A percentile compares a stretch with the other conserved stretches of the same genome.
Evolutionary conservation across 2,797 vertebrate genomes (phyloP).

Genomic region (Menidia menidia): DNA sequence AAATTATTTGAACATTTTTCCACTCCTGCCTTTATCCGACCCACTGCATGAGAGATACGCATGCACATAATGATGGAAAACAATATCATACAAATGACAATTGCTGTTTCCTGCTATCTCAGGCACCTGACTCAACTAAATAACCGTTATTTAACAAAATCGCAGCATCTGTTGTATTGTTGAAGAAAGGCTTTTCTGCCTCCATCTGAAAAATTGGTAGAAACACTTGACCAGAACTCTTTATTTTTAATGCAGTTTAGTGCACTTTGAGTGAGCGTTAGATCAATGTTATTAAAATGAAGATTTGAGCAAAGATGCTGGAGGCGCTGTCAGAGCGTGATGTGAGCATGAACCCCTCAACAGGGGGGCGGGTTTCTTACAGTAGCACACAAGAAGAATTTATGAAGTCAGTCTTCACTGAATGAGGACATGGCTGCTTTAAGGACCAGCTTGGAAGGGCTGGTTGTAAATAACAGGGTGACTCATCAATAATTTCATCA

Average conservation of each 20-base stretch:
- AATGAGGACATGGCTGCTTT: constrained; percentile 22
- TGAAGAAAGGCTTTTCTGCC: constrained; percentile 26
- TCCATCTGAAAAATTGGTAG: constrained; percentile 8
- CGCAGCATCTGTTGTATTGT: constrained; percentile 68
- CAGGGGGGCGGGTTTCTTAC: background rate
- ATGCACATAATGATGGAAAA: constrained; percentile 36
- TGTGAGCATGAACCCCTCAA: background rate
- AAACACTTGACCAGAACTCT: constrained; percentile 16
- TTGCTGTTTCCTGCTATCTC: constrained; percentile 47
- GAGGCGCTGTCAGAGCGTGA: background rate
- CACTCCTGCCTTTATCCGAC: constrained; percentile 3
- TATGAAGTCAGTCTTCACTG: constrained; percentile 23
- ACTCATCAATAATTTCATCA: constrained; percentile 61
- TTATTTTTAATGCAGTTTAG: too few species aligned
- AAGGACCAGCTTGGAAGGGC: constrained; percentile 28
- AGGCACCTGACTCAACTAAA: constrained; percentile 57
- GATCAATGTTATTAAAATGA: constrained; percentile 2
- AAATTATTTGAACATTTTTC: background rate
- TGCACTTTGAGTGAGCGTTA: background rate
- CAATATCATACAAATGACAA: constrained; percentile 39
- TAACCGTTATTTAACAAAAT: constrained; percentile 63
- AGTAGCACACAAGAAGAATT: constrained; percentile 13
- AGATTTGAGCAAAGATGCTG: background rate
- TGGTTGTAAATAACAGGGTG: constrained; percentile 49
- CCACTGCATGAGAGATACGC: constrained; percentile 7